Evolutionary conservation across 2,888 invertebrate genomes (phyloP), one percentile per base, ranked within the genome.

Genomic region (Hirtodrosophila cameraria): DNA sequence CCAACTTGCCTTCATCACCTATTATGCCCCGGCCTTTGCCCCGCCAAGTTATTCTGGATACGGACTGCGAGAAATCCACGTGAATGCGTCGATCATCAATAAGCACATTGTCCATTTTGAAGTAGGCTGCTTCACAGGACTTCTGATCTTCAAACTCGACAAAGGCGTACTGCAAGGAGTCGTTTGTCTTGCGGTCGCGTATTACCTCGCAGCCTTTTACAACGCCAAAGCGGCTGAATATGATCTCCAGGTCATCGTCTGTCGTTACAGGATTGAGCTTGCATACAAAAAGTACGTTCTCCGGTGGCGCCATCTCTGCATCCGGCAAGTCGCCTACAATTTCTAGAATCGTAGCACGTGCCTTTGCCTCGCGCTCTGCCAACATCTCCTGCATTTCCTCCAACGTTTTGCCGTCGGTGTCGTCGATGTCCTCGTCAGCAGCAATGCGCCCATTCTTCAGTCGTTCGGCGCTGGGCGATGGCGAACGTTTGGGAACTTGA

Each of bases 41-140:
- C 49, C 94, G 93, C 96, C 97, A 98, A 82, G 95, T 95, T 79
- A 97, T 94, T 91, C 98, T 99, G 1, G 99, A 95, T 0, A 99
- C 99, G 42, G 99, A 99, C 90, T 99, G 99, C 69, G 98, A 99
- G 92, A 99, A 99, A 91, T 99, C 99, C 0, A 99, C 99, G 92
- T 99, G 99, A 86, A 99, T 99, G 69, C 99, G 93, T 18, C 99
- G 93, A 89, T 99, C 99, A 91, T 99, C 99, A 82, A 99, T 99
- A 4, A 99, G 92, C 0, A 99, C 99, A 92, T 99, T 99, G 90
- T 99, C 99, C 99, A 99, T 99, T 92, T 99, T 99, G 88, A 99
- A 98, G 91, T 97, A 99, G 0, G 99, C 99, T 80, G 96, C 96
- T 92, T 99, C 99, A 91, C 99, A 99, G 0, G 97, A 93, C 86